Evolutionary conservation across 1,140 invertebrate genomes (phyloP), one percentile per base, ranked within the genome.

Genomic region (Pissodes strobi): DNA sequence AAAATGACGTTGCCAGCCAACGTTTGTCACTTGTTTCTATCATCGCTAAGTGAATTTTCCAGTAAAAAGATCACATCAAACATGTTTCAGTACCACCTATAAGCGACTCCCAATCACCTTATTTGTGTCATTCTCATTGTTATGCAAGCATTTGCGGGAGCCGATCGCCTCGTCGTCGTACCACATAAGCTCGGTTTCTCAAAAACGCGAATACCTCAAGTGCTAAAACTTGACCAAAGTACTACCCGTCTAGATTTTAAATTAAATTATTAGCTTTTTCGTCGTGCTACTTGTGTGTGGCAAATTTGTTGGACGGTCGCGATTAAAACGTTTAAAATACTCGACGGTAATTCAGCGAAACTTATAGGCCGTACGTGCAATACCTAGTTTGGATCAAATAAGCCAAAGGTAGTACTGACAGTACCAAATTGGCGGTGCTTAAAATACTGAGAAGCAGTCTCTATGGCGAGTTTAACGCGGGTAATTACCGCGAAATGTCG

Each of bases 321-420:
- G 67, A 68, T 68, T 68, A 68, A 68, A 68, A 68, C 63, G 67
- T 68, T 68, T 65, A 13, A 51, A 61, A 68, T 68, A 59, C 51
- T 58, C 57, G 6, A 10, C 39, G 38, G 62, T 51, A 61, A 65
- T 68, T 55, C 41, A 65, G 45, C 18, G 62, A 56, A 52, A 68
- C 67, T 68, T 68, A 68, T 64, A 52, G 57, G 23, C 25, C 23
- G 39, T 51, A 68, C 67, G 67, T 68, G 67, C 66, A 39, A 48
- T 67, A 63, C 66, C 66, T 52, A 61, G 51, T 67, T 67, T 67
- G 66, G 66, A 9, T 21, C 13, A 63, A 63, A 49, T 56, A 63
- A 61, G 52, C 49, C 56, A 38, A 34, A 22, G 57, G n/a, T 27
- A 53, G 49, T 55, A 61, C 59, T 13, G 25, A n/a, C 30, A 53